These are phyloP conservation scores for Muricea muricata DNA, from an alignment of 92 coral and sea anemone species.

Conservation along the genomic window DNA sequence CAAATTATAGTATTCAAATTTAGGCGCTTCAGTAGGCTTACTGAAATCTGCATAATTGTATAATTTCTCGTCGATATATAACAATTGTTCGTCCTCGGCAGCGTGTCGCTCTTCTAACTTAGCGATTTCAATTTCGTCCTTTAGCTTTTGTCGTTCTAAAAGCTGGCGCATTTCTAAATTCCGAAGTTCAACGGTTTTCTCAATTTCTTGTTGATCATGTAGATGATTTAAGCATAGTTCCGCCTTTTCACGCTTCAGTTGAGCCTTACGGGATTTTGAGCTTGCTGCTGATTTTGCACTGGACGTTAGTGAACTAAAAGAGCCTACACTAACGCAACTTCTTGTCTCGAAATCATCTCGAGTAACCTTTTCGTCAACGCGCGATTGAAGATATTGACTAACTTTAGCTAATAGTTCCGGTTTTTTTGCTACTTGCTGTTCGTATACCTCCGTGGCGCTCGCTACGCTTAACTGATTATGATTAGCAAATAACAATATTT, in stretches of 20 bases:
- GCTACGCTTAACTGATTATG: no score
- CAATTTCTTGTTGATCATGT: neutral
- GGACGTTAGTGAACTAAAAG: neutral
- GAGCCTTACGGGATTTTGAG: neutral
- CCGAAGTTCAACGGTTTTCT: neutral
- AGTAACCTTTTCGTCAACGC: neutral
- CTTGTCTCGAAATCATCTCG: neutral
- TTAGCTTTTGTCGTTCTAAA: neutral
- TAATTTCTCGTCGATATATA: neutral
- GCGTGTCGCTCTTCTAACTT: conserved; percentile 3
- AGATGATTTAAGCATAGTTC: neutral
- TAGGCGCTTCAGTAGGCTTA: neutral
- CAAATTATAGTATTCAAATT: neutral
- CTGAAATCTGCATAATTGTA: neutral
- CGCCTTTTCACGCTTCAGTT: neutral
- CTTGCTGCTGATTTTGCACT: neutral
- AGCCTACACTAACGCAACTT: neutral
- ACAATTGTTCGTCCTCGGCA: neutral
- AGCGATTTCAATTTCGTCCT: neutral
- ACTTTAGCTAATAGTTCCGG: neutral
- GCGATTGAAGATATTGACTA: neutral
- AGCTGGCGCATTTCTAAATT: neutral
- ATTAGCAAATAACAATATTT: no score
- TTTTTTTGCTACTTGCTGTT: neutral
- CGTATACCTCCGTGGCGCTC: neutral